These are phyloP conservation scores for Ophion ventricosus DNA, from an alignment of 2,888 invertebrate species.

Conservation along the genomic window DNA sequence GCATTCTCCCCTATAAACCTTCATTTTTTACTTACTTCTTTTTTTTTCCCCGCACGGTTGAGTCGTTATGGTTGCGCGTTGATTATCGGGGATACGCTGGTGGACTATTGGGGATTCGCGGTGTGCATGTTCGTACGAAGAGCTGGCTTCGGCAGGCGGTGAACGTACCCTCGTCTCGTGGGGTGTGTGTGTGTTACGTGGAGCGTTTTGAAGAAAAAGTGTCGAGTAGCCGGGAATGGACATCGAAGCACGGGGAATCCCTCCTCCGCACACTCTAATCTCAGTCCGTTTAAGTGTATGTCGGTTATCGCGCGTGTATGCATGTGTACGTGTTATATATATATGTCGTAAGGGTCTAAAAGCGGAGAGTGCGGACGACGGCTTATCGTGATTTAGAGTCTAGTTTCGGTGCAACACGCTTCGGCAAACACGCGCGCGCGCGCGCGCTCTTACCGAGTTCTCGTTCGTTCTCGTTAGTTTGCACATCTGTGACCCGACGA, in stretches of 20 bases:
- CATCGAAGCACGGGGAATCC: constrained; percentile 46
- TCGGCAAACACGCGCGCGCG: constrained; percentile 63
- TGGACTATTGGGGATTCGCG: constrained; percentile 38
- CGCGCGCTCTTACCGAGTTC: constrained; percentile 38
- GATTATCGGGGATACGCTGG: constrained; percentile 31
- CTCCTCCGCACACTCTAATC: constrained; percentile 41
- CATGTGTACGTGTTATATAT: constrained; percentile 25
- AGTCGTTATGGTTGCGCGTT: constrained; percentile 16
- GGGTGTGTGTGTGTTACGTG: background rate
- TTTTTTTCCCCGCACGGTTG: constrained; percentile 28
- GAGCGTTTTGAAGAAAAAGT: constrained; percentile 60
- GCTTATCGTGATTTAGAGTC: constrained; percentile 69
- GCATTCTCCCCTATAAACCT: constrained; percentile 17
- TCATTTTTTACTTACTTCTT: constrained; percentile 4
- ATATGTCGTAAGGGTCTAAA: constrained; percentile 49
- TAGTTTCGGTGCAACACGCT: constrained; percentile 68
- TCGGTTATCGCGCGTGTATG: background rate
- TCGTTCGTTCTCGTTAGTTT: constrained; percentile 68
- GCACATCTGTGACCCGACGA: constrained; percentile 67
- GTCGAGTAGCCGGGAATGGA: constrained; percentile 62
- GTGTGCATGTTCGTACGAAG: constrained; percentile 35
- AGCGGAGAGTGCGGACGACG: constrained; percentile 54
- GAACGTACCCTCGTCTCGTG: constrained; percentile 17
- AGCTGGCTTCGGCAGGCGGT: constrained; percentile 25
- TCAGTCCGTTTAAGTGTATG: constrained; percentile 19